Conservation (phyloP, 1,140 invertebrate species). For the Calycopis cecrops region DNA sequence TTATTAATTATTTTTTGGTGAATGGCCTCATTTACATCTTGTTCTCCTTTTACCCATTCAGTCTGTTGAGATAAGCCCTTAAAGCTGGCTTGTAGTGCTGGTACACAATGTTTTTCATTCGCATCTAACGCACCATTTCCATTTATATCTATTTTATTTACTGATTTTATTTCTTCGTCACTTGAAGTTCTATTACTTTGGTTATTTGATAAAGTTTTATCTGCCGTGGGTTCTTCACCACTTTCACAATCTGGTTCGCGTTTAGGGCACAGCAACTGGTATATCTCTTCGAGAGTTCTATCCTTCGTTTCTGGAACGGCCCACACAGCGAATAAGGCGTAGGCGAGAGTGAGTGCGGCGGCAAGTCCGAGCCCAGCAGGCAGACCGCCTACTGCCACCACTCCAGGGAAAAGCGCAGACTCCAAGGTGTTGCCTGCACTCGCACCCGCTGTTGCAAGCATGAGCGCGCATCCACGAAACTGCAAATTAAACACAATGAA, state of each 20-base stretch:
- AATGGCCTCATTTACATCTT: too few relatives aligned
- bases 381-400: constrained; percentile 28
- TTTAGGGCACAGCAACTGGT: constrained; percentile 24
- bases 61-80: too few relatives aligned
- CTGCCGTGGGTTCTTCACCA: background rate
- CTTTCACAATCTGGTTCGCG: constrained; percentile 1
- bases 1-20: too few relatives aligned
- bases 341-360: constrained; percentile 33
- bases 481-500: constrained; percentile 19
- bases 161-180: background rate
- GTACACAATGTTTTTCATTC: too few relatives aligned
- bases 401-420: constrained; percentile 38
- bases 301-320: constrained; percentile 39
- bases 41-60: too few relatives aligned
- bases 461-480: constrained; percentile 47
- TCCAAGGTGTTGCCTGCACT: constrained; percentile 42
- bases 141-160: background rate
- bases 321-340: constrained; percentile 28
- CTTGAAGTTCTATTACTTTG: background rate
- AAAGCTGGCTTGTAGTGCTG: too few relatives aligned
- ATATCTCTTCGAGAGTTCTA: constrained; percentile 35
- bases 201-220: background rate
- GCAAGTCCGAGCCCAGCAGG: constrained; percentile 31
- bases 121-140: too few relatives aligned
- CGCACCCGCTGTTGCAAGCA: constrained; percentile 33